Percentiles rank a stretch among this genome's conserved stretches.
phyloP scores from a whole-genome alignment of 2,113 vertebrate species.

The Lonchura striata region DNA sequence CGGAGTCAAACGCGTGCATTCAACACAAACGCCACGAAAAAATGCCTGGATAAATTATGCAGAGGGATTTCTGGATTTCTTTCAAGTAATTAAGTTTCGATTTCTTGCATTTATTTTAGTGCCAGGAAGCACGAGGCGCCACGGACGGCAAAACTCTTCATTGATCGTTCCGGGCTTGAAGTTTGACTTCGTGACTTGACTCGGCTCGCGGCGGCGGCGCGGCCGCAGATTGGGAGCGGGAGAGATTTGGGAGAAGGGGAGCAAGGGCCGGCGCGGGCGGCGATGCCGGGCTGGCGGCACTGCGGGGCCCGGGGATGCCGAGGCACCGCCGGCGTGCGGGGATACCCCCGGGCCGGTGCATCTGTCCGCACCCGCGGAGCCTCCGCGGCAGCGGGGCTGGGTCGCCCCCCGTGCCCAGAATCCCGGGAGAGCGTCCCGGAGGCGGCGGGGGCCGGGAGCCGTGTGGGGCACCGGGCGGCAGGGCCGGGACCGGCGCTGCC shows the following conservation, averaged over 20 bases:
- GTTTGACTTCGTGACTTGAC: slow-evolving; percentile 74
- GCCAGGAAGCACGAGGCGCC: slow-evolving; percentile 73
- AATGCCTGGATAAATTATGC: slow-evolving; percentile 72
- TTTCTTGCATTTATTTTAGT: slow-evolving; percentile 78
- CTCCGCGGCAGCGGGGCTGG: background rate
- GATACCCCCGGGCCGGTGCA: background rate
- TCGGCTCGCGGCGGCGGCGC: slow-evolving; percentile 41
- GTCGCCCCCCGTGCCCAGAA: background rate
- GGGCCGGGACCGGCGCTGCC: background rate
- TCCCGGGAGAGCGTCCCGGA: background rate
- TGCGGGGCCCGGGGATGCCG: background rate
- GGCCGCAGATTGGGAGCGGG: background rate
- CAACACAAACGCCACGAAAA: slow-evolving; percentile 57
- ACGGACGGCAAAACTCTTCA: slow-evolving; percentile 67
- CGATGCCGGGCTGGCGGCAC: background rate
- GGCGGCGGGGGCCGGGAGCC: background rate
- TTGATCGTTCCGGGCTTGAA: slow-evolving; percentile 68
- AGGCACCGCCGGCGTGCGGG: background rate
- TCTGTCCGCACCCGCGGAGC: background rate
- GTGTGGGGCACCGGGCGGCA: background rate
- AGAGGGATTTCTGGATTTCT: slow-evolving; percentile 80
- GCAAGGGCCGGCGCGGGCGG: background rate
- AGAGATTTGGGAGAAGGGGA: background rate
- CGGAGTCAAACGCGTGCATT: slow-evolving; percentile 10
- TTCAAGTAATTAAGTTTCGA: slow-evolving; percentile 84